Base-by-base conservation (phyloP, 2,113 vertebrate genomes). In the Menidia beryllina region DNA sequence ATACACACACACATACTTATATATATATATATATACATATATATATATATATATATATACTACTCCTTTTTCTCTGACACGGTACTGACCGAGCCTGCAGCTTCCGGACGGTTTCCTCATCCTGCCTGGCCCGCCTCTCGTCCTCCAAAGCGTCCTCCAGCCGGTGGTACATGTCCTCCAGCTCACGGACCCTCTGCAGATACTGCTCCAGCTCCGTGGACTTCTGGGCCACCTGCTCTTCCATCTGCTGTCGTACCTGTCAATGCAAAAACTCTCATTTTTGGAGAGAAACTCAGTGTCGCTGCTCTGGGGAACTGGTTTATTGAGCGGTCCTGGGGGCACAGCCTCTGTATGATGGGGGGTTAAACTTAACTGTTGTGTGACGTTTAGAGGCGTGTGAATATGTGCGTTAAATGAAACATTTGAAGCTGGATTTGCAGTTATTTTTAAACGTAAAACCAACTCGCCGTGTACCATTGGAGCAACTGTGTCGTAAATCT, bases 151-250 rank as follows among this genome's bases (percentile, higher is more conserved):
- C 97, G 10, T 96, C 95, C 88, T 99, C 96, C 39, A 99, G 94
- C 61, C 93, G 91, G 0, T 91, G 84, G 72, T 98, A 99, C 96
- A 99, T 95, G 83, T 95, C 94, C 85, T 99, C 97, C 79, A 99
- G 92, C 82, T 99, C 98, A 1, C 50, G 83, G 3, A 98, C 97
- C 25, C 97, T 92, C 87, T 94, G 95, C 79, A 98, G 90, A 83
- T 99, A 97, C 89, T 98, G 96, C 54, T 98, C 96, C 88, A 99
- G 91, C 84, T 99, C 97, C 1, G 92, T 94, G 25, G 97, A 97
- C 82, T 99, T 98, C 91, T 97, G 95, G 19, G 97, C 97, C 75
- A 99, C 95, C 88, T 99, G 93, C 77, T 96, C 94, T 84, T 99
- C 98, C 96, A 99, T 97, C 89, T 98, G 90, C 85, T 95, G 95